Evolutionary conservation across 2,113 vertebrate species (phyloP).

Genomic region (Lagopus leucura): DNA sequence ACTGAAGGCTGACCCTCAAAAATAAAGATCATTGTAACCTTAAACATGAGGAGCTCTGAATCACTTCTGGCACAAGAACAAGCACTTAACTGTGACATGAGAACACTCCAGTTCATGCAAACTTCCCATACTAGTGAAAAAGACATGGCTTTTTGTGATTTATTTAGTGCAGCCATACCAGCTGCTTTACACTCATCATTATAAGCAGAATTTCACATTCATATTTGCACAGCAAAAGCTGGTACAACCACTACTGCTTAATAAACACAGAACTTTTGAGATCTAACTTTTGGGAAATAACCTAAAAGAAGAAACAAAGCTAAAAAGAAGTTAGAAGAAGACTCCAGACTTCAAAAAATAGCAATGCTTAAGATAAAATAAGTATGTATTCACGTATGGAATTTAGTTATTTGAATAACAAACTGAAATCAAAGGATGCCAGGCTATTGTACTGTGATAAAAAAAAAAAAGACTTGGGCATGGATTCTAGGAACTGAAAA

Average conservation of each 20-base stretch:
- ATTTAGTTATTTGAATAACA: background rate
- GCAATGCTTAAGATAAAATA: background rate
- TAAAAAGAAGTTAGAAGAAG: background rate
- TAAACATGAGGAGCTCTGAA: background rate
- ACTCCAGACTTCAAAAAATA: background rate
- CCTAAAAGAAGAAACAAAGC: background rate
- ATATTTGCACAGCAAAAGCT: background rate
- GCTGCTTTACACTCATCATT: background rate
- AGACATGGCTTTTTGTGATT: background rate
- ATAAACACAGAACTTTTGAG: background rate
- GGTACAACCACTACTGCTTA: background rate
- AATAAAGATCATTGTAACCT: background rate
- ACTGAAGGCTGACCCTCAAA: background rate
- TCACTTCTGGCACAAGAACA: background rate
- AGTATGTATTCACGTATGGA: background rate
- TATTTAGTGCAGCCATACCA: background rate
- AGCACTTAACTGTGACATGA: background rate
- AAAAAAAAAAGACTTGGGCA: background rate
- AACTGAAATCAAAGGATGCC: background rate
- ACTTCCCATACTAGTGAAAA: background rate
- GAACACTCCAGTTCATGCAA: background rate
- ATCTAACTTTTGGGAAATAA: background rate
- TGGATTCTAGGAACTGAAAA: background rate
- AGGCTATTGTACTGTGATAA: background rate
- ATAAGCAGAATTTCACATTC: background rate